phyloP scores from a whole-genome alignment of 2,113 vertebrate species.

The Eidolon helvum region DNA sequence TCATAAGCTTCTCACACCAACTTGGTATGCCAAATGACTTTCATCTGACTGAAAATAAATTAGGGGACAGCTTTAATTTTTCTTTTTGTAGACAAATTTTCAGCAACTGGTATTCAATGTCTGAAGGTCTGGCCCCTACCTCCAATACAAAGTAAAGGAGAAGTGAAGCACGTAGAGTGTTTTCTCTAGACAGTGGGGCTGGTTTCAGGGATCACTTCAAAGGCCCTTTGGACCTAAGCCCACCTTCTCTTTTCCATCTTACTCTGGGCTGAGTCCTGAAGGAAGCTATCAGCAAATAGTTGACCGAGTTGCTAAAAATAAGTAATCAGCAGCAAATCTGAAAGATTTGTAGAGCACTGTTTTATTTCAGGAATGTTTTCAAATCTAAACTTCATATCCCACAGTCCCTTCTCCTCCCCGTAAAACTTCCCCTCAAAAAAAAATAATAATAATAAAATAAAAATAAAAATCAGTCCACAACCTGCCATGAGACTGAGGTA shows the following conservation, averaged over 20 bases:
- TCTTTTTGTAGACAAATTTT: conserved; percentile 10
- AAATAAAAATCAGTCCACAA: not conserved
- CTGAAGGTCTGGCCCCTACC: not conserved
- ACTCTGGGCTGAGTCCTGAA: not conserved
- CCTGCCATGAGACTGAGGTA: not conserved
- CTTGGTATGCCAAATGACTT: conserved; percentile 27
- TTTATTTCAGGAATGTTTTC: conserved; percentile 38
- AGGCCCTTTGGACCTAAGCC: not conserved
- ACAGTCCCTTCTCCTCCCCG: not conserved
- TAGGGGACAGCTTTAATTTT: not conserved
- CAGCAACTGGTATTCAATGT: not conserved
- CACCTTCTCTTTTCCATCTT: not conserved
- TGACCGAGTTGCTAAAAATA: not conserved
- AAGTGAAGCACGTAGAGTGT: not conserved
- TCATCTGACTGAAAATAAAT: conserved; percentile 19
- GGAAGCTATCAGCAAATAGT: not conserved
- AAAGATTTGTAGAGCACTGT: conserved; percentile 19
- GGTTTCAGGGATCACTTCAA: not conserved
- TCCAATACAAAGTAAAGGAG: not conserved
- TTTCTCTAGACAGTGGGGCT: not conserved
- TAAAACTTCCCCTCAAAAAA: not conserved
- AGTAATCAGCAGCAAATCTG: not conserved
- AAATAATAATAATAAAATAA: not conserved
- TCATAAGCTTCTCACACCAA: not conserved
- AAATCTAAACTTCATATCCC: conserved; percentile 23